phyloP scores from a whole-genome alignment of 2,888 invertebrate species.

The Aricia artaxerxes region DNA sequence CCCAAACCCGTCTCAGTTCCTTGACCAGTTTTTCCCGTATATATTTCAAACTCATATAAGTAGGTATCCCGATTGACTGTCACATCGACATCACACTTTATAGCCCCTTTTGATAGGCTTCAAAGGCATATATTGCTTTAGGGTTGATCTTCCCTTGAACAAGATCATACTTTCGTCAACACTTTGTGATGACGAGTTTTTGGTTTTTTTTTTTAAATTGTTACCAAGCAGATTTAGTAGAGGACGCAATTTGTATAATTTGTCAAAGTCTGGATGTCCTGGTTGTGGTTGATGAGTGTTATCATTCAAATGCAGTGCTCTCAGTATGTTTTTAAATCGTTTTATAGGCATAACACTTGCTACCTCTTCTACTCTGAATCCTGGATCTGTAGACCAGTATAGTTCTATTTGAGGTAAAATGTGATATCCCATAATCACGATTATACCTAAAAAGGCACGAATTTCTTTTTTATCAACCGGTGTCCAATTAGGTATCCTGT shows the following conservation, averaged over 20 bases:
- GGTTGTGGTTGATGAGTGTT: neutral
- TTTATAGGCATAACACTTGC: no score
- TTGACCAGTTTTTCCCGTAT: neutral
- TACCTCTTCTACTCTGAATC: no score
- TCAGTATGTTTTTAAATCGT: no score
- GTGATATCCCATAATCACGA: no score
- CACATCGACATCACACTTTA: constrained; percentile 8
- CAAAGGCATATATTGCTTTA: neutral
- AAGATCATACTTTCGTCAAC: neutral
- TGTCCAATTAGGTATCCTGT: neutral
- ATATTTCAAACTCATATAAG: constrained; percentile 12
- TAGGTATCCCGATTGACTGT: neutral
- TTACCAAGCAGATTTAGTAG: neutral
- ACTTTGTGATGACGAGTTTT: neutral
- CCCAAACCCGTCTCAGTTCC: constrained; percentile 6
- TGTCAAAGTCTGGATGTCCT: neutral
- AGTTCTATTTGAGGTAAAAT: no score
- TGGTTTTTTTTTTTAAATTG: neutral
- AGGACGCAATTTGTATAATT: neutral
- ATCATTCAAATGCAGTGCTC: neutral
- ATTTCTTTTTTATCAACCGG: no score
- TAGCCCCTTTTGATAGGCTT: constrained; percentile 8
- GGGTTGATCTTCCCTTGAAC: neutral
- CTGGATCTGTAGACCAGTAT: no score
- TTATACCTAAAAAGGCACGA: no score